Evolutionary conservation across 2,888 invertebrate genomes (phyloP).

Genomic region (Plebejus melissa): DNA sequence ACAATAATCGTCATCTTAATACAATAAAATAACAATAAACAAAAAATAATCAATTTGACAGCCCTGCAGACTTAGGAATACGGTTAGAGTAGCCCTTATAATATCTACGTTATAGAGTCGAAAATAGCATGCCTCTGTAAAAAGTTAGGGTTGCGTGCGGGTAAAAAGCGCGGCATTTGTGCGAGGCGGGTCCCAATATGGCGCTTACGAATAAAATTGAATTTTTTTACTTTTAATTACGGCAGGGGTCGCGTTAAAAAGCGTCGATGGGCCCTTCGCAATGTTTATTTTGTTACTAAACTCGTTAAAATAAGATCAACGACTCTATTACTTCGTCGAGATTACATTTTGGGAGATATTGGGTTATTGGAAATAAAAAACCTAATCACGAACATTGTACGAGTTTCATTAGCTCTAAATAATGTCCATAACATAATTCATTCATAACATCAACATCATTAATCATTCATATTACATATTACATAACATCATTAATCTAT

Average conservation of each 20-base stretch:
- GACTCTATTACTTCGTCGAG: conserved; percentile 29
- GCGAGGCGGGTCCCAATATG: conserved; percentile 74
- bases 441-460: too few species aligned
- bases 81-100: conserved; percentile 32
- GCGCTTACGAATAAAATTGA: conserved; percentile 60
- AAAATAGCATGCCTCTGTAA: conserved; percentile 34
- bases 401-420: background rate
- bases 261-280: conserved; percentile 39
- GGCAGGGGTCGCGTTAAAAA: conserved; percentile 41
- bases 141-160: conserved; percentile 36
- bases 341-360: conserved; percentile 2
- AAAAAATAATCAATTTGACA: conserved; percentile 61
- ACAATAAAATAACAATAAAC: conserved; percentile 70
- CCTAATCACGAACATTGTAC: background rate
- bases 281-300: conserved; percentile 39
- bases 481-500: too few species aligned
- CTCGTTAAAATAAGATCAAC: conserved; percentile 38
- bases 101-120: conserved; percentile 33
- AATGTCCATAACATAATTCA: too few species aligned
- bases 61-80: conserved; percentile 40
- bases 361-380: background rate
- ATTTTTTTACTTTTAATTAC: conserved; percentile 73
- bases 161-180: conserved; percentile 68
- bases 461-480: too few species aligned
- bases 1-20: conserved; percentile 60